Percentiles rank a stretch among this genome's conserved stretches.
Conservation (phyloP, 1,140 invertebrate genomes). For the Euwallacea similis region DNA sequence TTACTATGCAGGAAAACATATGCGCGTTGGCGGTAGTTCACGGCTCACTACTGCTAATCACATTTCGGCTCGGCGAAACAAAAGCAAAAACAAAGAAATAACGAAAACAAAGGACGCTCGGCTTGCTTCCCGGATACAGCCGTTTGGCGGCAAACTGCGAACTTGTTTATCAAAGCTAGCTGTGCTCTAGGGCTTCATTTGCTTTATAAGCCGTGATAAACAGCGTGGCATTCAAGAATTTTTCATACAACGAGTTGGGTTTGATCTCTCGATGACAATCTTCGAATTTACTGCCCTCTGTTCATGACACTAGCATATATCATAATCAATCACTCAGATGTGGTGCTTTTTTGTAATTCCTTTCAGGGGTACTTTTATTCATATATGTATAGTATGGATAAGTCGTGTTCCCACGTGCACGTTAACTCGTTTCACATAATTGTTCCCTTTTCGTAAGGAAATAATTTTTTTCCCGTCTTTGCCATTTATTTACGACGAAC, state of each 20-base stretch:
- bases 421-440: too few relatives aligned
- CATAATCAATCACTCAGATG: too few relatives aligned
- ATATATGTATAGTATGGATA: too few relatives aligned
- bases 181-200: conserved; percentile 36
- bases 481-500: too few relatives aligned
- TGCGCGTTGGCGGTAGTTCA: neutral
- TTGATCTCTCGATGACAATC: conserved; percentile 23
- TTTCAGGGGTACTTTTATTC: too few relatives aligned
- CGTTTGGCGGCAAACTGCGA: conserved; percentile 37
- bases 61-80: conserved; percentile 23
- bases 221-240: conserved; percentile 12
- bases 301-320: too few relatives aligned
- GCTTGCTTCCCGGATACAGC: conserved; percentile 33
- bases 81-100: conserved; percentile 31
- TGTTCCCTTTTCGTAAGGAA: too few relatives aligned
- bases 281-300: neutral
- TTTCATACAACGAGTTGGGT: neutral
- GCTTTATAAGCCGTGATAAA: conserved; percentile 39
- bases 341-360: too few relatives aligned
- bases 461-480: too few relatives aligned
- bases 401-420: too few relatives aligned
- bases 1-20: conserved; percentile 13
- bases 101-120: conserved; percentile 18
- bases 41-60: conserved; percentile 22
- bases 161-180: conserved; percentile 38